A percentile compares a stretch with the other conserved stretches of the same genome.
These are phyloP conservation scores for Papilio dardanus DNA, from an alignment of 1,140 invertebrate species.

Conservation along the genomic window DNA sequence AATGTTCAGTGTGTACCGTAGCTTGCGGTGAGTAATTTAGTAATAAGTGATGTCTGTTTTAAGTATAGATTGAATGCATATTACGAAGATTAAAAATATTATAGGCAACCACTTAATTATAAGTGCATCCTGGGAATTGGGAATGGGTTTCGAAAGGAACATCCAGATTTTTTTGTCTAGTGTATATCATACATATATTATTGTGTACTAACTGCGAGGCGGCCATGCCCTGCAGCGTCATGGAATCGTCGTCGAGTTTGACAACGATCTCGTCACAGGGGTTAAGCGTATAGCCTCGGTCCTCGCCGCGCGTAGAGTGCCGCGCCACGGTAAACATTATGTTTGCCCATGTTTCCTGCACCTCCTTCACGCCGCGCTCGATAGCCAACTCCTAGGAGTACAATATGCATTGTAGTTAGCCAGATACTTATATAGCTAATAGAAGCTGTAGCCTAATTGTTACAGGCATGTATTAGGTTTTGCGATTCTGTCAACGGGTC, in stretches of 20 bases:
- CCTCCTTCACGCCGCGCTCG: slow-evolving; percentile 91
- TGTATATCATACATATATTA: not conserved
- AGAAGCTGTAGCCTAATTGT: too few relatives aligned
- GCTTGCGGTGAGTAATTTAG: not conserved
- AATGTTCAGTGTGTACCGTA: not conserved
- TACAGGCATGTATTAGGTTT: too few relatives aligned
- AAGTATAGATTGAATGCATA: not conserved
- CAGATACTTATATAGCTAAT: too few relatives aligned
- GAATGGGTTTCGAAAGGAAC: not conserved
- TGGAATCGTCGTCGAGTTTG: slow-evolving; percentile 92
- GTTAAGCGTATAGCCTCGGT: slow-evolving; percentile 89
- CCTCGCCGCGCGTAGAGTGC: slow-evolving; percentile 85
- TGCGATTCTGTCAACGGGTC: too few relatives aligned
- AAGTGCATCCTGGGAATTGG: too few relatives aligned
- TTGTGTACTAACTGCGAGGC: slow-evolving; percentile 85
- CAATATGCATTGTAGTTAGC: too few relatives aligned
- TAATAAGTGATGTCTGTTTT: not conserved
- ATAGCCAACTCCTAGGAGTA: slow-evolving; percentile 88
- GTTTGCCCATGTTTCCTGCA: slow-evolving; percentile 88
- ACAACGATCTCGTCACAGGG: slow-evolving; percentile 91
- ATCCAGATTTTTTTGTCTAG: not conserved
- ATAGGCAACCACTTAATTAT: too few relatives aligned
- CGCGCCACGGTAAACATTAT: slow-evolving; percentile 88
- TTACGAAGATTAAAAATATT: not conserved
- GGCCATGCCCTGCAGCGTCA: slow-evolving; percentile 95